phyloP scores from a whole-genome alignment of 2,797 vertebrate genomes.

The Euthynnus affinis region DNA sequence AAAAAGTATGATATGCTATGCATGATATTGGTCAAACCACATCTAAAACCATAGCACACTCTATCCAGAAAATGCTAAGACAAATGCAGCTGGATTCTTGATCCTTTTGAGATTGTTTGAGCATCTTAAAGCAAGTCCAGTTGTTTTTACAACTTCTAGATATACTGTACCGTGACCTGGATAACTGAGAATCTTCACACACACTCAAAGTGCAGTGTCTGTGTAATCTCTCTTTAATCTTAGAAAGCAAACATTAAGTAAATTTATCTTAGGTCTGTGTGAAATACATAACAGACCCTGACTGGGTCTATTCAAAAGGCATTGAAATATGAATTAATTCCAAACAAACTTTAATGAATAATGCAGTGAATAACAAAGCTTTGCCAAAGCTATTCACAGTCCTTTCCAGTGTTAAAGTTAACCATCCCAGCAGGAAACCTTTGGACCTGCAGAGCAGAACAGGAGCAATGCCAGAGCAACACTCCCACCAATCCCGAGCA shows the following conservation, averaged over 20 bases:
- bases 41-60: background rate
- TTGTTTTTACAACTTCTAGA: background rate
- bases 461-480: constrained; percentile 42
- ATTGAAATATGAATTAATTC: constrained; percentile 48
- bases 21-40: background rate
- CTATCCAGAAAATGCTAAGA: background rate
- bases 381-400: constrained; percentile 46
- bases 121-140: background rate
- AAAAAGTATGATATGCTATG: background rate
- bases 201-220: background rate
- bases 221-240: background rate
- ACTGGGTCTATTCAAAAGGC: constrained; percentile 20
- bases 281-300: constrained; percentile 3
- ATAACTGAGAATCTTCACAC: background rate
- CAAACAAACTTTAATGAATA: constrained; percentile 66
- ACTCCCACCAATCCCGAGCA: constrained; percentile 44
- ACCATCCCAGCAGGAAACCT: constrained; percentile 56
- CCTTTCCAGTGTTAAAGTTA: constrained; percentile 49
- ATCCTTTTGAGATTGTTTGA: background rate
- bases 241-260: constrained; percentile 3
- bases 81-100: background rate
- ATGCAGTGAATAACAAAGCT: constrained; percentile 51
- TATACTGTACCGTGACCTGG: background rate
- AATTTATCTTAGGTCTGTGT: background rate
- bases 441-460: constrained; percentile 68